A percentile compares a stretch with the other conserved stretches of the same genome.
phyloP scores from a whole-genome alignment of 2,888 invertebrate genomes.

The Ophonus ardosiacus region DNA sequence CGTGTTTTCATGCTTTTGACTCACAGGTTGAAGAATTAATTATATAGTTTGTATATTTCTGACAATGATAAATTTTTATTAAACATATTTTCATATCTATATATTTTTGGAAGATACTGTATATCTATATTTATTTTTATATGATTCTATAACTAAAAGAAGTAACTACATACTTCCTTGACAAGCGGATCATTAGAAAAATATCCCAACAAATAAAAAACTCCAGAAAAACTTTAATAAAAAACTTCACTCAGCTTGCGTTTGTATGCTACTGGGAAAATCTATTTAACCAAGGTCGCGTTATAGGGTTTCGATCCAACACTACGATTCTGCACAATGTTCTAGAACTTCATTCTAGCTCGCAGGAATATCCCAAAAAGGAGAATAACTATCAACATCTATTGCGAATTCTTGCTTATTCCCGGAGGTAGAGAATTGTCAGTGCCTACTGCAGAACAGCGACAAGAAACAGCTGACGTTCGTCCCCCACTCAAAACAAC shows the following conservation, averaged over 20 bases:
- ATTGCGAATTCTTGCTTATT: not conserved
- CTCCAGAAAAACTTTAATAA: slow-evolving; percentile 1
- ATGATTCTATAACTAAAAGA: no score
- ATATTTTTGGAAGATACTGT: no score
- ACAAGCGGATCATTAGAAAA: not conserved
- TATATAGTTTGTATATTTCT: slow-evolving; percentile 12
- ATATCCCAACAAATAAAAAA: not conserved
- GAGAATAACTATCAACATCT: not conserved
- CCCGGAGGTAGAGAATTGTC: slow-evolving; percentile 28
- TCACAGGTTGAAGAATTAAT: slow-evolving; percentile 1
- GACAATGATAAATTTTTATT: slow-evolving; percentile 2
- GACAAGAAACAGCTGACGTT: slow-evolving; percentile 39
- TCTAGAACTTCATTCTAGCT: not conserved
- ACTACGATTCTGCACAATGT: not conserved
- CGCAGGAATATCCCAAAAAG: not conserved
- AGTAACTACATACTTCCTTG: not conserved
- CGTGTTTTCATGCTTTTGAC: slow-evolving; percentile 19
- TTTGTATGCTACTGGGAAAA: slow-evolving; percentile 58
- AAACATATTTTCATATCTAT: not conserved
- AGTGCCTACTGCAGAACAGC: slow-evolving; percentile 34
- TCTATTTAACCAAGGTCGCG: slow-evolving; percentile 58
- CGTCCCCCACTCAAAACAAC: not conserved
- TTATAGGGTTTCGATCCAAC: slow-evolving; percentile 50
- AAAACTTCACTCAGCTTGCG: slow-evolving; percentile 42
- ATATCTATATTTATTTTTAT: no score